Conservation (phyloP, 2,113 vertebrate species). For the Sinocyclocheilus grahami region DNA sequence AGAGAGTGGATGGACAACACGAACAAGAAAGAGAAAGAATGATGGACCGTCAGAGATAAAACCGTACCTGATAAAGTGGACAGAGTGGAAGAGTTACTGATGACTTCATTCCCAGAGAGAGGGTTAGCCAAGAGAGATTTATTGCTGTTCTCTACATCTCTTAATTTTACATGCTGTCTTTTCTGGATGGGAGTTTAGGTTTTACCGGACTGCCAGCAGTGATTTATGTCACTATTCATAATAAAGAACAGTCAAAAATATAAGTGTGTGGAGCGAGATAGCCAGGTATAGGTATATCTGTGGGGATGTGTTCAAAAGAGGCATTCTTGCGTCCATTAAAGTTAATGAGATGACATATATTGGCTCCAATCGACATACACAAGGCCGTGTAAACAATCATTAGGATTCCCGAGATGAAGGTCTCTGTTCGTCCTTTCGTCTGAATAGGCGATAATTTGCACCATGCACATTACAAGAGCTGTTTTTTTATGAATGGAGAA, state of each 20-base stretch:
- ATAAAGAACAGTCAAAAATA: slow-evolving; percentile 27
- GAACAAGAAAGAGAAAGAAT: slow-evolving; percentile 34
- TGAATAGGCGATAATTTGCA: neutral
- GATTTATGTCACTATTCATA: slow-evolving; percentile 46
- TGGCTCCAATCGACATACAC: neutral
- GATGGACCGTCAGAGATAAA: slow-evolving; percentile 7
- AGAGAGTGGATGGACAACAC: neutral
- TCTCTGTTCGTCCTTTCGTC: neutral
- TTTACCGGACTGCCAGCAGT: slow-evolving; percentile 35
- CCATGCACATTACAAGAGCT: neutral
- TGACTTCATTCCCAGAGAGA: slow-evolving; percentile 9
- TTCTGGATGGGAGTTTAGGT: slow-evolving; percentile 40
- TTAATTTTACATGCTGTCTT: slow-evolving; percentile 55
- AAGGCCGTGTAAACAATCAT: slow-evolving; percentile 22
- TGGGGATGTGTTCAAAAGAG: slow-evolving; percentile 4
- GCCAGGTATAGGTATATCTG: slow-evolving; percentile 27
- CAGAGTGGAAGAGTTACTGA: slow-evolving; percentile 16
- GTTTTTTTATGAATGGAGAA: neutral
- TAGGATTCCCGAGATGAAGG: slow-evolving; percentile 19
- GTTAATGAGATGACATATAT: slow-evolving; percentile 13
- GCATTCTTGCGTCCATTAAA: neutral
- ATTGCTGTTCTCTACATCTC: slow-evolving; percentile 45
- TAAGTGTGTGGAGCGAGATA: slow-evolving; percentile 18
- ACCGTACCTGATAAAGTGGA: neutral
- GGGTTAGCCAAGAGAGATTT: slow-evolving; percentile 39